phyloP scores from a whole-genome alignment of 92 coral and sea anemone genomes.

The Meandrina meandrites region DNA sequence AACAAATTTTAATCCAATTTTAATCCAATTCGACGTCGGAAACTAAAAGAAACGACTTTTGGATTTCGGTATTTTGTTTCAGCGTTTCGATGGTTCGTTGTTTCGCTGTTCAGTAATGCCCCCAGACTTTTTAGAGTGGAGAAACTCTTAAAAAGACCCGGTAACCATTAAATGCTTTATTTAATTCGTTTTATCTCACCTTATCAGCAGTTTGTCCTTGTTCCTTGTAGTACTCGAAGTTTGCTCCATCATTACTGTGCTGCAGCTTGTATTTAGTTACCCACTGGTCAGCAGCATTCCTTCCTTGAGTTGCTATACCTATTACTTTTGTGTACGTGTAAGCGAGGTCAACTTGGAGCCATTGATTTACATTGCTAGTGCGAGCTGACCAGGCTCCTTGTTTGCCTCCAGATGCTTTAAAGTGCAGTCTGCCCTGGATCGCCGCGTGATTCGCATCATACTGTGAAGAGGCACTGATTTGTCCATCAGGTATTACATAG shows the following conservation, averaged over 20 bases:
- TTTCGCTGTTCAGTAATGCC: no score
- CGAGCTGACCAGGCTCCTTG: slow-evolving; percentile 53
- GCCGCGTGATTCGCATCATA: slow-evolving; percentile 34
- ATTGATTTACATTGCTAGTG: slow-evolving; percentile 1
- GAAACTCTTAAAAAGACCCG: no score
- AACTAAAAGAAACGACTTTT: no score
- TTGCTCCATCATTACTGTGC: not conserved
- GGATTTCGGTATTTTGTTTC: no score
- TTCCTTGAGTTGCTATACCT: not conserved
- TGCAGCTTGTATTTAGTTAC: not conserved
- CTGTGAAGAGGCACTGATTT: slow-evolving; percentile 45
- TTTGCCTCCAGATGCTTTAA: not conserved
- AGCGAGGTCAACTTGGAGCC: slow-evolving; percentile 11
- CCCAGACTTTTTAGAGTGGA: no score
- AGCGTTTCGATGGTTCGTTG: no score
- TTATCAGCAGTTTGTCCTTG: not conserved
- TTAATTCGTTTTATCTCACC: no score
- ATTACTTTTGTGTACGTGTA: not conserved
- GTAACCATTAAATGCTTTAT: no score
- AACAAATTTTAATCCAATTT: no score
- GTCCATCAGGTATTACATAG: slow-evolving; percentile 2
- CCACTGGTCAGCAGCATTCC: not conserved
- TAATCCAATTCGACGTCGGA: no score
- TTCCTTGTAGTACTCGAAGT: not conserved
- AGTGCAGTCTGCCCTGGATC: slow-evolving; percentile 43